phyloP scores from a whole-genome alignment of 2,113 vertebrate genomes.

The rat (Rattus norvegicus) region GRCr8 NC_086025.1:23129501-23130000 shows the following conservation, averaged over 20 bases:
- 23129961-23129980: background rate
- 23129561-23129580: background rate
- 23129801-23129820: background rate
- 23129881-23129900: background rate
- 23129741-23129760: background rate
- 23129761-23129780: background rate
- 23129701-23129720: background rate
- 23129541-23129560: background rate
- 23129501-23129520: background rate
- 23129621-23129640: background rate
- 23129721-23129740: background rate
- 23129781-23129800: background rate
- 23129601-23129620: background rate
- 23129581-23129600: background rate
- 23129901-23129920: background rate
- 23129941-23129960: background rate
- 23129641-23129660: background rate
- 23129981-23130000: background rate
- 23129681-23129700: background rate
- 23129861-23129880: background rate
- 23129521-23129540: no score
- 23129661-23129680: background rate
- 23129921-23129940: background rate
- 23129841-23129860: background rate
- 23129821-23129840: rapidly evolving